A percentile compares a stretch with the other conserved stretches of the same genome.
Evolutionary conservation across 2,797 vertebrate genomes (phyloP).

Genomic region (Salmo trutta): DNA sequence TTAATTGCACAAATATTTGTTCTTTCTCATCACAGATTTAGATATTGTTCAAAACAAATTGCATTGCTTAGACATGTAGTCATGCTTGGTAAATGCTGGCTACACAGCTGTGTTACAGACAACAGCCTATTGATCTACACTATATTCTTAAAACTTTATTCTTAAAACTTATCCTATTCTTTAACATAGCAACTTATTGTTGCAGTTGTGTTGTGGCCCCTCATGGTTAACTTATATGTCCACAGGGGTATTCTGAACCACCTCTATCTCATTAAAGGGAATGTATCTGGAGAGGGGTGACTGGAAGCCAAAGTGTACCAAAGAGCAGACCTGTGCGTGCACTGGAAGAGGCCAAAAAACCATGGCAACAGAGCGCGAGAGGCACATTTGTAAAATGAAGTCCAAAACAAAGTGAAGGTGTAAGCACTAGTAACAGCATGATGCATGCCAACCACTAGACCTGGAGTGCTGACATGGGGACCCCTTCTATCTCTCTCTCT

Average conservation of each 20-base stretch:
- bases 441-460: slow-evolving; percentile 37
- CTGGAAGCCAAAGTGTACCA: neutral
- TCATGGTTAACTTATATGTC: neutral
- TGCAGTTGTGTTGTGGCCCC: neutral
- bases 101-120: neutral
- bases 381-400: slow-evolving; percentile 43
- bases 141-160: neutral
- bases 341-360: slow-evolving; percentile 30
- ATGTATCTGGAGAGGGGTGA: slow-evolving; percentile 12
- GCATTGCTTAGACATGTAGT: neutral
- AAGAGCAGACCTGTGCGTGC: slow-evolving; percentile 6
- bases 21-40: neutral
- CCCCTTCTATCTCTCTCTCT: slow-evolving; percentile 34
- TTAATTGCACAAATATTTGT: neutral
- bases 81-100: neutral
- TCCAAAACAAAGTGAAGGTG: slow-evolving; percentile 32
- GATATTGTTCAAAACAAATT: neutral
- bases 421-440: slow-evolving; percentile 46
- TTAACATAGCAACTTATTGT: neutral
- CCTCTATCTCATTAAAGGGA: neutral
- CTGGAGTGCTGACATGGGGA: slow-evolving; percentile 45
- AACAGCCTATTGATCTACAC: neutral
- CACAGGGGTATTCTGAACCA: neutral
- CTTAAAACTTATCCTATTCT: neutral
- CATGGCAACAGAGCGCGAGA: slow-evolving; percentile 32